Evolutionary conservation across 2,888 invertebrate genomes (phyloP), one percentile per base, ranked within the genome.

Genomic region (Trachelus stipa): DNA sequence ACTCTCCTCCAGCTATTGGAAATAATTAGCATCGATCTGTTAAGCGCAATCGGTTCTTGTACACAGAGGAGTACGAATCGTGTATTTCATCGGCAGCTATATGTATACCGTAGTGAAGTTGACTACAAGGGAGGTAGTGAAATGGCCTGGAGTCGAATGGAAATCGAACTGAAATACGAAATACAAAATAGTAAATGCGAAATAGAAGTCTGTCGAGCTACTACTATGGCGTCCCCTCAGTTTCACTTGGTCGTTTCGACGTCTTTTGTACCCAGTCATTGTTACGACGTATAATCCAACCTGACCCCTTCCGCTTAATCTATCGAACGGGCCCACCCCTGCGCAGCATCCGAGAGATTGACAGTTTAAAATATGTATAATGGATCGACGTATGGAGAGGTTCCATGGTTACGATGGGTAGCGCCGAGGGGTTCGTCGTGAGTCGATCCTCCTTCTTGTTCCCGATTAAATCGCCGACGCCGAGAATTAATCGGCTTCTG

Each of bases 341-440:
- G 82, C 84, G 81, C 83, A 81, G 83, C 85, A 86, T 82, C 86
- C 84, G 76, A 86, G 87, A 90, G 90, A 91, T 91, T 91, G 91
- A 91, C 91, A 91, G 91, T 90, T 90, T 90, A 90, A 91, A 91
- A 91, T 91, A 91, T 91, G 90, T 91, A 91, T 91, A 91, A 91
- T 90, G 87, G 90, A 86, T 84, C 81, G 85, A 79, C 85, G 87
- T 84, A 85, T 84, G 82, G 80, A 74, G 56, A 56, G 56, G 9
- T 23, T 56, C 56, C 56, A 56, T 56, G 56, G 56, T 56, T 56
- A 56, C 56, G 56, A 56, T 56, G 56, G 23, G 56, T 56, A 56
- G 23, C 15, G 31, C 31, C 31, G 71, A 71, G 71, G 33, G 71
- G 31, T 71, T 71, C 71, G 0, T 11, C 34, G 71, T 31, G 34